Evolutionary conservation across 1,140 invertebrate genomes (phyloP), one percentile per base, ranked within the genome.

Genomic region (Aphaenogaster rudis): DNA sequence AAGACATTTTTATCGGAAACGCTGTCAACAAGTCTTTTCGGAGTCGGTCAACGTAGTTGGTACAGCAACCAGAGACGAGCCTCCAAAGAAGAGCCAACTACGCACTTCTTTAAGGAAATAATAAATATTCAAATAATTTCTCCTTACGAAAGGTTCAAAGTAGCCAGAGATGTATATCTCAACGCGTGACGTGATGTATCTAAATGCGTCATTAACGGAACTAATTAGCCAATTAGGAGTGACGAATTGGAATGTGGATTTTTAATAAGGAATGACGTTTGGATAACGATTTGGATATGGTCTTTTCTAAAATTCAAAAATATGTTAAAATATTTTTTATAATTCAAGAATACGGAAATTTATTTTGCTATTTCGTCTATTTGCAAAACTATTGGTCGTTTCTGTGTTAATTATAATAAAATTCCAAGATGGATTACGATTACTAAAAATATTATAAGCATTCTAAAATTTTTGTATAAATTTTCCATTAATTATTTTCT

Each of bases 81-180:
- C 11, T 74, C 69, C 33, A 54, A 61, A 50, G 3, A 48, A 50
- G n/a, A 61, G 15, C n/a, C 54, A 74, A 69, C 52, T 71, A 59
- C 39, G 39, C 52, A n/a, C 52, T 39, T 48, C 42, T 45, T 66
- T 21, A 21, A 74, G 45, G 8, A 74, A 84, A 72, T 74, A 48
- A 72, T 82, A 17, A 84, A 84, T 82, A 84, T 84, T 84, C 42
- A 63, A 50, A 48, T 50, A 28, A n/a, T 13, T 39, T 42, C 15
- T 71, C 8, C 28, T 84, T 63, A 9, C 15, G n/a, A 80, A 69
- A 80, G 36, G 57, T 52, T 13, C 9, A 15, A 69, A 42, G 13
- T 33, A n/a, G 17, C 4, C n/a, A 42, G 4, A 54, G 11, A 42
- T 21, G n/a, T 42, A 50, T 21, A 76, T 6, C 0, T 5, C 42